Evolutionary conservation across 2,797 vertebrate genomes (phyloP), one percentile per base, ranked within the genome.

Genomic region (Enteromius argenteus): DNA sequence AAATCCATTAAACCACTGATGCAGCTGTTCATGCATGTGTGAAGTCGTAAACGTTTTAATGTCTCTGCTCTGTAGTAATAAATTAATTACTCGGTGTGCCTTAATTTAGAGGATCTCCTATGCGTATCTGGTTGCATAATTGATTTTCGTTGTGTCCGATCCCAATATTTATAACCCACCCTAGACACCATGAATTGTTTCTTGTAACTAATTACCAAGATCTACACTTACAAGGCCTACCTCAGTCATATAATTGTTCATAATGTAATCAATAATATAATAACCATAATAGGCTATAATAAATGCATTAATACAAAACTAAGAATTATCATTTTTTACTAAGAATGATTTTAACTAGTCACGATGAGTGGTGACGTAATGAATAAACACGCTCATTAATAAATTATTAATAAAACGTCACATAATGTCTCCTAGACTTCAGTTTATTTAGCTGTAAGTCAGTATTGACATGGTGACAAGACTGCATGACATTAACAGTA

Each of bases 41-140:
- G 96, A 95, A 97, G 96, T 95, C 96, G 95, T 97, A 97, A 97
- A 97, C 96, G 93, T 97, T 98, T 97, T 98, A 97, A 96, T 94
- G 92, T 90, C 90, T 91, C 93, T 90, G 91, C 93, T 94, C 91
- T 92, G 90, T 89, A 90, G 93, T 91, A 93, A 92, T 94, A 95
- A 95, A 95, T 95, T 93, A 89, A 94, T 95, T 95, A 93, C 92
- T 90, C 89, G 90, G 56, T 27, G 42, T 19, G 58, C 66, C 30
- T 64, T 64, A 66, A 74, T 64, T 64, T 35, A 64, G 80, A 5
- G 44, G 21, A 72, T 66, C 5, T 30, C 30, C 44, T 37, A 75
- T 53, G 80, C 32, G n/a, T 75, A 53, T 66, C 58, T 75, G 32
- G 71, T 53, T 66, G 60, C 80, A 66, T 75, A 66, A 75, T 82